phyloP scores from a whole-genome alignment of 2,888 invertebrate species.

The Incurvaria masculella region DNA sequence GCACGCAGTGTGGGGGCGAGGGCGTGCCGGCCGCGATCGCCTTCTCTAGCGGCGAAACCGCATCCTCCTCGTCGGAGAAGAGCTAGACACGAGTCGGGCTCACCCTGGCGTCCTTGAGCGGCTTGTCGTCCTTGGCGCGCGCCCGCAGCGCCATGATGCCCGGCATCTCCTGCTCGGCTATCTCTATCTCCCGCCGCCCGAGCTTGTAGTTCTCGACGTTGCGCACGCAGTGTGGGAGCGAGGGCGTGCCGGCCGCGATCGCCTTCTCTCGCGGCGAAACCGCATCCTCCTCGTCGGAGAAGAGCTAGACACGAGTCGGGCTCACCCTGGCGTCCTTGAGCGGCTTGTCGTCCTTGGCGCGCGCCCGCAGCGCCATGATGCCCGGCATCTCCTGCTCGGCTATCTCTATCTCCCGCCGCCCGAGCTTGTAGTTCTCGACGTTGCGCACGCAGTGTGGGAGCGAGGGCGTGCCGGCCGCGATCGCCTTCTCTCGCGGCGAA shows the following conservation, averaged over 20 bases:
- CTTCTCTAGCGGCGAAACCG: constrained; percentile 87
- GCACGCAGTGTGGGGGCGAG: constrained; percentile 89
- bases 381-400: constrained; percentile 99
- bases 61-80: constrained; percentile 92
- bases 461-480: constrained; percentile 80
- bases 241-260: constrained; percentile 81
- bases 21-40: constrained; percentile 82
- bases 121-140: constrained; percentile 90
- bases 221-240: constrained; percentile 89
- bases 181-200: constrained; percentile 94
- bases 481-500: constrained; percentile 89
- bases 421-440: constrained; percentile 90
- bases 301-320: neutral
- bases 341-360: constrained; percentile 92
- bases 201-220: constrained; percentile 92
- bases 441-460: constrained; percentile 94
- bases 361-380: constrained; percentile 88
- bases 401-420: constrained; percentile 94
- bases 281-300: constrained; percentile 82
- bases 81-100: constrained; percentile 60
- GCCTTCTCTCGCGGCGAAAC: constrained; percentile 90
- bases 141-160: constrained; percentile 94
- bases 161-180: constrained; percentile 99
- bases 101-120: constrained; percentile 88
- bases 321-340: constrained; percentile 84